These are phyloP conservation scores for Corvus hawaiiensis DNA, from an alignment of 2,113 vertebrate genomes.

Conservation along the genomic window DNA sequence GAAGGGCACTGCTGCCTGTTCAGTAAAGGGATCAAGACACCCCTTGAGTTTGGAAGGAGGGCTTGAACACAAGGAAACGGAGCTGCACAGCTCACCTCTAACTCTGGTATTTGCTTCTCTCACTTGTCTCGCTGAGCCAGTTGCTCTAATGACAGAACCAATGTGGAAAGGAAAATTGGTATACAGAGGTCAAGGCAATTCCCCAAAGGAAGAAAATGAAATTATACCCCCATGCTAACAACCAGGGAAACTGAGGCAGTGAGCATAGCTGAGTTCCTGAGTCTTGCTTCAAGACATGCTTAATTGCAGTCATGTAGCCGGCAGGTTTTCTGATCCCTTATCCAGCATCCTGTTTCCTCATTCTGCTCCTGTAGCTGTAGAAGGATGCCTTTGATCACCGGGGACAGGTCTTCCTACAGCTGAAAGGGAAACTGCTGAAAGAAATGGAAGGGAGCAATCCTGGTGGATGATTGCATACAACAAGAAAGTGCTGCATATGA, in stretches of 20 bases:
- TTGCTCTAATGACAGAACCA: background rate
- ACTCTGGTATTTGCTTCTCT: background rate
- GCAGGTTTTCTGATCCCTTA: conserved; percentile 9
- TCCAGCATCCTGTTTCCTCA: conserved; percentile 12
- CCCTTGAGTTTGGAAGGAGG: background rate
- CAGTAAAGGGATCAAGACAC: background rate
- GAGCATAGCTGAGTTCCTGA: background rate
- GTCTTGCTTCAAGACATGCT: background rate
- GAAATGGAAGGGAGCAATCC: conserved; percentile 9
- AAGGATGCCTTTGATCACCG: background rate
- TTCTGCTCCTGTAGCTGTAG: background rate
- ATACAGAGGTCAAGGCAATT: background rate
- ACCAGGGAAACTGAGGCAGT: background rate
- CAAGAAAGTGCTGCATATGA: conserved; percentile 34
- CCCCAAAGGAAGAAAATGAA: background rate
- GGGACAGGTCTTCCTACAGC: background rate
- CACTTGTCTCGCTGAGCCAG: background rate
- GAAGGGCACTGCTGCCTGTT: background rate
- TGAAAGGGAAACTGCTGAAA: background rate
- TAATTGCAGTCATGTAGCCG: background rate
- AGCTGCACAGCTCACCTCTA: background rate
- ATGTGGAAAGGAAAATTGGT: background rate
- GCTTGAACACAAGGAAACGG: background rate
- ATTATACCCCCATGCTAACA: background rate
- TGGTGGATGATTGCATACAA: conserved; percentile 20